phyloP scores from a whole-genome alignment of 2,888 invertebrate species.

The Caenorhabditis sp. region DNA sequence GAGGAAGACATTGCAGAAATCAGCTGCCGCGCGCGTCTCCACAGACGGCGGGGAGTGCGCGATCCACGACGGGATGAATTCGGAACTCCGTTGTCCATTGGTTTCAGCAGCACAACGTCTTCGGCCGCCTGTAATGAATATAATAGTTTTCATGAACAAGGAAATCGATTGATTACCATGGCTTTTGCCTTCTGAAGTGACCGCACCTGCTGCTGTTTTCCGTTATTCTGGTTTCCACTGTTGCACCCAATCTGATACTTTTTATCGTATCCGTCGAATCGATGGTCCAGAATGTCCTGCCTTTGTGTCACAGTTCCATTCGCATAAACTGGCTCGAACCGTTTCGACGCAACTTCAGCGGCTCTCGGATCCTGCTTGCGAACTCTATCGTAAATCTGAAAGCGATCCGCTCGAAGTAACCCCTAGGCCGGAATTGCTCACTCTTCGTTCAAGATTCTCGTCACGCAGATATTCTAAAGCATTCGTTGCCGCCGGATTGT shows the following conservation, averaged over 20 bases:
- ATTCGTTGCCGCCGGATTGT: conserved; percentile 20
- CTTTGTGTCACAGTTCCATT: conserved; percentile 34
- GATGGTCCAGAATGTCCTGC: conserved; percentile 22
- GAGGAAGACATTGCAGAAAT: conserved; percentile 49
- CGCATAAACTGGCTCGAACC: conserved; percentile 39
- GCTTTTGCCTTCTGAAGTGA: conserved; percentile 23
- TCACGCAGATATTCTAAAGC: conserved; percentile 72
- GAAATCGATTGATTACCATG: conserved; percentile 2
- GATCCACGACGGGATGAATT: conserved; percentile 13
- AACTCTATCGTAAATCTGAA: conserved; percentile 46
- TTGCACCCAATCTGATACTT: conserved; percentile 30
- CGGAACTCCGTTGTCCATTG: conserved; percentile 14
- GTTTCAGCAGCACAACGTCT: conserved; percentile 48
- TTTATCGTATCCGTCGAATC: conserved; percentile 45
- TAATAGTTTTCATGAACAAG: not conserved
- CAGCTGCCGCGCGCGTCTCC: conserved; percentile 41
- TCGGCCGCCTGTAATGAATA: conserved; percentile 31
- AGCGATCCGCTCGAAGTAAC: too few species aligned
- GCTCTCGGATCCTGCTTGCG: conserved; percentile 40
- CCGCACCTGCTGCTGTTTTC: conserved; percentile 32
- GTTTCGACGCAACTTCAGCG: conserved; percentile 54
- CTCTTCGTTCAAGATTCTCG: conserved; percentile 63
- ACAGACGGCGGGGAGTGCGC: conserved; percentile 41
- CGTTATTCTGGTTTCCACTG: conserved; percentile 8
- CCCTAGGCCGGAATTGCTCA: too few species aligned